Conservation (phyloP, 2,797 vertebrate genomes). For the Mormyrops boulengeri region DNA sequence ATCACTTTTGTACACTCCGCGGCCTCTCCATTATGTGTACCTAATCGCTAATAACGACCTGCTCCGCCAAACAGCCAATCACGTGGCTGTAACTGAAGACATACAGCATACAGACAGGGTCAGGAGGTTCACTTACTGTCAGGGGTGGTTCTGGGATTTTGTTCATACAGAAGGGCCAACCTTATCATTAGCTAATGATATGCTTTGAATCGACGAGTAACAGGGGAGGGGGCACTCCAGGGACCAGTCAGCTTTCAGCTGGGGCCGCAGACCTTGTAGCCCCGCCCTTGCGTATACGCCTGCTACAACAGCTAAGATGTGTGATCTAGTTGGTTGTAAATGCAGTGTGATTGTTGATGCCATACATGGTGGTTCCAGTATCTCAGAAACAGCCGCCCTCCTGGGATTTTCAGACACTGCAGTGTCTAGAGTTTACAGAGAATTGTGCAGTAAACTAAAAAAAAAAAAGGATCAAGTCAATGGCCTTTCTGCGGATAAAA, state of each 20-base stretch:
- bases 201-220: neutral
- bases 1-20: neutral
- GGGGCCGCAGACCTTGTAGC: neutral
- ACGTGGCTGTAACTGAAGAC: neutral
- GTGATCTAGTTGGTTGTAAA: neutral
- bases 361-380: neutral
- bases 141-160: neutral
- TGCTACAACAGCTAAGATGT: neutral
- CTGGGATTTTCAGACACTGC: neutral
- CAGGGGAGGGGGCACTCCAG: neutral
- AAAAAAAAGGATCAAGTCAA: neutral
- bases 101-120: neutral
- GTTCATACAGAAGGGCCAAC: neutral
- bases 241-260: neutral
- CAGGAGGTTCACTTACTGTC: neutral
- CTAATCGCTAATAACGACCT: neutral
- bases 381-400: neutral
- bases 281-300: neutral
- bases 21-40: neutral
- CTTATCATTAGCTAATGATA: neutral
- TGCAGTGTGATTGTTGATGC: neutral
- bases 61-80: neutral
- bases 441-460: neutral
- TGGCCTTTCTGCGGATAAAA: neutral
- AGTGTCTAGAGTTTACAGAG: neutral